phyloP scores from a whole-genome alignment of 2,113 vertebrate species.

The Charadrius vociferus region DNA sequence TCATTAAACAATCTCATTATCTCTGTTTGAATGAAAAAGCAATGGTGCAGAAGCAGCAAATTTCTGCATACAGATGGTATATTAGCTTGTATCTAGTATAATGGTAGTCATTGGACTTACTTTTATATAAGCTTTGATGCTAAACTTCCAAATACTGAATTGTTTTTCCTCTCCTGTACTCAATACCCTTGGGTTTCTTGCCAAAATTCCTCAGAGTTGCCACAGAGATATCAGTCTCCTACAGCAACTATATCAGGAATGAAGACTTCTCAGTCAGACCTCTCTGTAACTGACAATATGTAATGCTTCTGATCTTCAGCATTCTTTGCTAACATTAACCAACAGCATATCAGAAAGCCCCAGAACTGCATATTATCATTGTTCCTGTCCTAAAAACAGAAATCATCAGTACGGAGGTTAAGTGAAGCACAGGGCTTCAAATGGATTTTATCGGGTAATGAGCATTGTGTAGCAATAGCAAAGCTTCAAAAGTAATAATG shows the following conservation, averaged over 20 bases:
- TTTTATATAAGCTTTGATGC: slow-evolving; percentile 15
- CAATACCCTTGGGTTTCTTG: neutral
- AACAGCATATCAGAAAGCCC: neutral
- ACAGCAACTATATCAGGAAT: neutral
- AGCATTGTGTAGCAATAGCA: neutral
- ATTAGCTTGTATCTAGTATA: slow-evolving; percentile 30
- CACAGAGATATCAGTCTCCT: neutral
- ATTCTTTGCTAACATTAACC: neutral
- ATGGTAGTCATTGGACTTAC: slow-evolving; percentile 16
- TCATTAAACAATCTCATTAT: slow-evolving; percentile 62
- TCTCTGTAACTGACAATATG: neutral
- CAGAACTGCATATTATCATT: neutral
- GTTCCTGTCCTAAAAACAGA: neutral
- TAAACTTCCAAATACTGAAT: neutral
- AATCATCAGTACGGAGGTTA: neutral
- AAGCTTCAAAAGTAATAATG: neutral
- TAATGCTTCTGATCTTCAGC: neutral
- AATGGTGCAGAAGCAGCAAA: slow-evolving; percentile 9
- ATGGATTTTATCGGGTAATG: neutral
- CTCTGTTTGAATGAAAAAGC: slow-evolving; percentile 47
- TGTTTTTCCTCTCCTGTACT: neutral
- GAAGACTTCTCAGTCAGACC: neutral
- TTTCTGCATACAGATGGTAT: slow-evolving; percentile 51
- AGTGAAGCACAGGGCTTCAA: neutral
- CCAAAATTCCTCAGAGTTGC: neutral